Evolutionary conservation across 2,888 invertebrate species (phyloP).

Genomic region (Euplagia quadripunctaria): DNA sequence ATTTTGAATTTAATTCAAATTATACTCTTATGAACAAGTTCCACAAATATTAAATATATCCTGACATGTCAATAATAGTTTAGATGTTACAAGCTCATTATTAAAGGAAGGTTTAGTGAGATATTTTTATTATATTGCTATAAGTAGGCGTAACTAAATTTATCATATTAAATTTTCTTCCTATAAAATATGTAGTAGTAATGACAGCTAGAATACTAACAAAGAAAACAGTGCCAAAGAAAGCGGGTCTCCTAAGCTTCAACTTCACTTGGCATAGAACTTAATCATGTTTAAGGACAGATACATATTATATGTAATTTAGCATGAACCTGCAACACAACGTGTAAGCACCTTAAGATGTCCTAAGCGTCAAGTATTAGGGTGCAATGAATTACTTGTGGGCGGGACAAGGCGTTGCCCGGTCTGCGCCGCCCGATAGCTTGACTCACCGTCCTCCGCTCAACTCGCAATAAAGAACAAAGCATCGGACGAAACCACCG

Average conservation of each 20-base stretch:
- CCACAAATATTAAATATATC: no score
- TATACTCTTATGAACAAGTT: no score
- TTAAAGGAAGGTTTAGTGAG: not conserved
- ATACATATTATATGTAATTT: not conserved
- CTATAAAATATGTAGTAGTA: not conserved
- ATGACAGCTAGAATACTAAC: no score
- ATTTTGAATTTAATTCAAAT: no score
- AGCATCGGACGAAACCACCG: slow-evolving; percentile 54
- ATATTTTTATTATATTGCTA: not conserved
- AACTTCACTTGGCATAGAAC: not conserved
- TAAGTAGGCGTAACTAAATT: not conserved
- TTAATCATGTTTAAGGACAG: not conserved
- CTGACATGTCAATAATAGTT: no score
- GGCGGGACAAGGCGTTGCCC: slow-evolving; percentile 51
- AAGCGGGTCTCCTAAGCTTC: no score
- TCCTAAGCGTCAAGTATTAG: slow-evolving; percentile 23
- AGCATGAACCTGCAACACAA: not conserved
- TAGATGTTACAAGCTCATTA: not conserved
- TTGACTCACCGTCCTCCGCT: slow-evolving; percentile 51
- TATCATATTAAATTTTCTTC: not conserved
- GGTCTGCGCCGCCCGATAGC: slow-evolving; percentile 43
- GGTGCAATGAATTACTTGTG: slow-evolving; percentile 35
- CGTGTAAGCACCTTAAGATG: slow-evolving; percentile 10
- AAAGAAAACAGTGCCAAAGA: not conserved
- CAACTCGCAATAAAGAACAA: slow-evolving; percentile 51